Conservation (phyloP, 2,888 invertebrate genomes). For the Lasioglossum pauxillum region DNA sequence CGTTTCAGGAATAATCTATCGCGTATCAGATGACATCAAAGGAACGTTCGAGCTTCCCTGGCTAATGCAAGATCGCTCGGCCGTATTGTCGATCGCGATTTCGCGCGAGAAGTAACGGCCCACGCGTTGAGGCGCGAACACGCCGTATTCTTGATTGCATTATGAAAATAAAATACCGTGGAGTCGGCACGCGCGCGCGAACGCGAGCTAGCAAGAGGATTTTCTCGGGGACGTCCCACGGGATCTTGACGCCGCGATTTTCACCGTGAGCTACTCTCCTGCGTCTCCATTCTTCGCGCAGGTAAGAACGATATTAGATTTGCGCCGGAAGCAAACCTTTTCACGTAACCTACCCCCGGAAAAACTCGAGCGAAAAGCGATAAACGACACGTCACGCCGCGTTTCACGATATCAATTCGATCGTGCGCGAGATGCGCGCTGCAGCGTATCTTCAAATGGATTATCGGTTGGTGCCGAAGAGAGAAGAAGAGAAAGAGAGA, state of each 20-base stretch:
- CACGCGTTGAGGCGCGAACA: background rate
- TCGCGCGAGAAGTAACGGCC: background rate
- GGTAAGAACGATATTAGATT: constrained; percentile 74
- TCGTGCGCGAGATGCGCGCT: constrained; percentile 41
- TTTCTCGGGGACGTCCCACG: constrained; percentile 50
- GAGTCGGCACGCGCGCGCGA: constrained; percentile 21
- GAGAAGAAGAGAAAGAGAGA: constrained; percentile 10
- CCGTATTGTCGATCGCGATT: background rate
- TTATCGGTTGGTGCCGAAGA: constrained; percentile 49
- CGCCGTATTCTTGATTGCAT: constrained; percentile 42
- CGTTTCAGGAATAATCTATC: background rate
- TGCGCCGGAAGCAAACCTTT: constrained; percentile 61
- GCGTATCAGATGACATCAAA: background rate
- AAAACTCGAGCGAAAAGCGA: constrained; percentile 66
- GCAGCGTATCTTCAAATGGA: constrained; percentile 57
- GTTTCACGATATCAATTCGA: constrained; percentile 66
- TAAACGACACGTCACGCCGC: constrained; percentile 68
- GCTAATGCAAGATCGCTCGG: background rate
- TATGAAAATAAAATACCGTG: constrained; percentile 52
- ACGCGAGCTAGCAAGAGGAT: constrained; percentile 29
- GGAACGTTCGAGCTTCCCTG: background rate
- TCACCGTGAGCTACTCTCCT: constrained; percentile 62
- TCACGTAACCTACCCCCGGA: constrained; percentile 57
- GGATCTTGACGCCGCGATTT: constrained; percentile 64
- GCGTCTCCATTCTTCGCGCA: constrained; percentile 68